Evolutionary conservation across 2,797 vertebrate species (phyloP), one percentile per base, ranked within the genome.

Genomic region (Falco rusticolus): DNA sequence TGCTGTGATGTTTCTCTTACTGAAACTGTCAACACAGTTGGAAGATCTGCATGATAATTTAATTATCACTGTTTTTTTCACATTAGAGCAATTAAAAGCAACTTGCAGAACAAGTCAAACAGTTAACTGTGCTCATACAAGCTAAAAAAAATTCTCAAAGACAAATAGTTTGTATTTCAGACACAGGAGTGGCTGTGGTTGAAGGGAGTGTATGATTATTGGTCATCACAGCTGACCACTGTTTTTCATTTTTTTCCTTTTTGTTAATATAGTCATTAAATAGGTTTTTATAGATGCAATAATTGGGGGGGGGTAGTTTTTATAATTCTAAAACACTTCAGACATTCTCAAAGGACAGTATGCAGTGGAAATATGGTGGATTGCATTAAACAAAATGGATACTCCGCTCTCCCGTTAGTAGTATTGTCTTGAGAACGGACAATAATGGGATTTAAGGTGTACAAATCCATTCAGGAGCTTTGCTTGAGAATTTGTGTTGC

Each of bases 21-120:
- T 93, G 84, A 78, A 89, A 24, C 92, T 94, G 84, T 77, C 87
- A 93, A 68, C 64, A 43, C 0, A 0, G 16, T 33, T 80, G 82
- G 34, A n/a, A 91, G 87, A 80, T 95, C 86, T 96, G 72, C 84
- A 34, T 80, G 90, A 95, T 97, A 92, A 96, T 97, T 97, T 93
- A 87, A 95, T 97, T 95, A 93, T 97, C 89, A 68, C 87, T 34
- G 48, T 14, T 91, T 96, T 96, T 96, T 96, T 93, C 92, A 54
- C 87, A 43, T 91, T 95, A 84, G 96, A 80, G 95, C 93, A 95
- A 95, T 97, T 97, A 94, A 93, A 96, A 83, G 61, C 74, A 95
- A 95, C 82, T 88, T 82, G 70, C 64, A 92, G 83, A 93, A 93
- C 84, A 96, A 96, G 93, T 97, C 70, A 91, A 96, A 95, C 89